phyloP scores from a whole-genome alignment of 2,888 invertebrate genomes.

The Tetrapedia diversipes region DNA sequence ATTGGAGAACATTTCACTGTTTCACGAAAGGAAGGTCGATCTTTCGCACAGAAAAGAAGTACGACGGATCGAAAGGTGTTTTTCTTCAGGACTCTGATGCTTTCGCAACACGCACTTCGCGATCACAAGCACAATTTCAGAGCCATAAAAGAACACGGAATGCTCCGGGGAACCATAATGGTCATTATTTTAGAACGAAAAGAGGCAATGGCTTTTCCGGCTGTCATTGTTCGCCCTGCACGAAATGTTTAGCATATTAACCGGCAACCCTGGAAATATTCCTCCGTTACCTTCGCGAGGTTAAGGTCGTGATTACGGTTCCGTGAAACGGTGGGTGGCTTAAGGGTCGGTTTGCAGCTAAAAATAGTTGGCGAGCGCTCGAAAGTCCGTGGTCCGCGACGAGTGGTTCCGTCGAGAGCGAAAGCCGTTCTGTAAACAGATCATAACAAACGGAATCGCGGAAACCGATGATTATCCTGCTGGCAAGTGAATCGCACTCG shows the following conservation, averaged over 20 bases:
- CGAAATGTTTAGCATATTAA: constrained; percentile 77
- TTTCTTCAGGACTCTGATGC: constrained; percentile 16
- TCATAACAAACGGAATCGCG: constrained; percentile 38
- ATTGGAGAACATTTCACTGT: no score
- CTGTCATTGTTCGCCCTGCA: constrained; percentile 64
- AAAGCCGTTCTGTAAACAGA: constrained; percentile 29
- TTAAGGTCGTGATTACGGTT: constrained; percentile 65
- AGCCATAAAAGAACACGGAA: constrained; percentile 60
- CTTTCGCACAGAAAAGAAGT: no score
- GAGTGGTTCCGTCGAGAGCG: constrained; percentile 32
- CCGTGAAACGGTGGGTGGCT: constrained; percentile 43
- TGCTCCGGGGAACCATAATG: constrained; percentile 74
- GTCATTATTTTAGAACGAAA: constrained; percentile 75
- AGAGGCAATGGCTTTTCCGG: constrained; percentile 63
- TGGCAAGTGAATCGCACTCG: constrained; percentile 15
- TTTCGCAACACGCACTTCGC: constrained; percentile 66
- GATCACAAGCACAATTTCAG: constrained; percentile 78
- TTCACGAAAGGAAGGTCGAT: no score
- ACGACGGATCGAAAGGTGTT: neutral
- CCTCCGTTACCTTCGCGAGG: constrained; percentile 54
- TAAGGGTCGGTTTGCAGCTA: constrained; percentile 37
- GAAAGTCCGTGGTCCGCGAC: constrained; percentile 42
- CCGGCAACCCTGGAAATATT: constrained; percentile 60
- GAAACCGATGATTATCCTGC: constrained; percentile 3
- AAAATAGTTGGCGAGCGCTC: constrained; percentile 44